Percentiles rank a stretch among this genome's conserved stretches.
Evolutionary conservation across 1,140 invertebrate species (phyloP).

Genomic region (Diabrotica undecimpunctata): DNA sequence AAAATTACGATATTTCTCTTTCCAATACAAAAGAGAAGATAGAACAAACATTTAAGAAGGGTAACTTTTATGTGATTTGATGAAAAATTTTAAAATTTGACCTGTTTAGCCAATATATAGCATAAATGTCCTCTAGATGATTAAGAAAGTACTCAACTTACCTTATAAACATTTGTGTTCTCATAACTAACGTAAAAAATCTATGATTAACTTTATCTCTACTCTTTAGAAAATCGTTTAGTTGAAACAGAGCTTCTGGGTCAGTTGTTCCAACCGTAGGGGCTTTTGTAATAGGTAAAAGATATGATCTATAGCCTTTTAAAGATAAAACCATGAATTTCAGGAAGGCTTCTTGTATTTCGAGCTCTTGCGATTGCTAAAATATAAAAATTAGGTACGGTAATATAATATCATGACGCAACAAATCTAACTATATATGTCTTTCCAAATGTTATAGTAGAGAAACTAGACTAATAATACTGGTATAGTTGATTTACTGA

Average conservation of each 20-base stretch:
- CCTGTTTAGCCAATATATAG: too few species aligned
- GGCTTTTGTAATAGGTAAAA: conserved; percentile 92
- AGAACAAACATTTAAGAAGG: too few species aligned
- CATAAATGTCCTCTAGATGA: too few species aligned
- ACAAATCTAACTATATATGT: too few species aligned
- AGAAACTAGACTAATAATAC: too few species aligned
- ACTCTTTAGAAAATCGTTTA: conserved; percentile 71
- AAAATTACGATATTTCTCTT: neutral
- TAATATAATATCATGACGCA: too few species aligned
- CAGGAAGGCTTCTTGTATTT: conserved; percentile 96
- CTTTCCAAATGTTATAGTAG: too few species aligned
- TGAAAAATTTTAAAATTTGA: too few species aligned
- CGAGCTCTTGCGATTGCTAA: conserved; percentile 77
- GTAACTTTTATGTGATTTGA: too few species aligned
- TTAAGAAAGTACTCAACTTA: conserved; percentile 1
- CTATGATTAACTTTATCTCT: conserved; percentile 83
- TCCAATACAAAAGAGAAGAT: too few species aligned
- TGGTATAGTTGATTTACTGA: too few species aligned
- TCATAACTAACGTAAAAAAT: conserved; percentile 85
- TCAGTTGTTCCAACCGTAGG: conserved; percentile 92
- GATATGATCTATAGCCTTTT: conserved; percentile 84
- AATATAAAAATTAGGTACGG: conserved; percentile 17
- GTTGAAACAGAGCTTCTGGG: conserved; percentile 90
- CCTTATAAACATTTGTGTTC: conserved; percentile 96
- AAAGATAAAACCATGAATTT: conserved; percentile 92